Base-by-base conservation (phyloP, 2,888 invertebrate genomes). In the Athalia rosae region DNA sequence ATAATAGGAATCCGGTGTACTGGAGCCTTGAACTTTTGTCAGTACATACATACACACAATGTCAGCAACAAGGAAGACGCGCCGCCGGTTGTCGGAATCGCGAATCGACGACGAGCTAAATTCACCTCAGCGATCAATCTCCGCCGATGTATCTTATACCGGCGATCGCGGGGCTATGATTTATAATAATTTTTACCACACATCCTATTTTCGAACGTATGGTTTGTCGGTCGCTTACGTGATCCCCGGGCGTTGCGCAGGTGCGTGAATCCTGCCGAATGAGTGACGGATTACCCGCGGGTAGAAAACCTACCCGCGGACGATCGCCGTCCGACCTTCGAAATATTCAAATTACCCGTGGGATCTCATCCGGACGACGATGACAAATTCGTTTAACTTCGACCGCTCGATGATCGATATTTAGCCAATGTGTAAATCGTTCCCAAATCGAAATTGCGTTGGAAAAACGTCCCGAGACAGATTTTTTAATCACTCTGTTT, bases 331-430 rank as follows among this genome's bases (percentile, higher is more conserved):
- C 28, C 71, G 71, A 71, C 71, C 71, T 71, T 71, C 71, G 71
- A 50, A 41, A 15, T 15, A 53, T 28, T 66, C 48, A 11, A 28
- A 53, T 9, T 53, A 67, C 53, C 41, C 43, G 13, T 59, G 7
- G 0, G 13, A n/a, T 53, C 13, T 4, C 13, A 50, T 50, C n/a
- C 8, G 13, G 3, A 59, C n/a, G 7, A n/a, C 41, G 45, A 56
- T 13, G 71, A 58, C 71, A 71, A 71, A 58, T 71, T 56, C 56
- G 71, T 71, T 58, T 45, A 56, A 71, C 43, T 48, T 28, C 41
- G 47, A 67, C 50, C 41, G 67, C 67, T 67, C 67, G 67, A 53
- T 41, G 41, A 45, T 71, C 58, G 15, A 67, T 71, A 71, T 71
- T 71, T 43, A 71, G n/a, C n/a, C n/a, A n/a, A n/a, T n/a, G n/a